phyloP scores from a whole-genome alignment of 2,797 vertebrate genomes.

The Dicrostonyx torquatus region DNA sequence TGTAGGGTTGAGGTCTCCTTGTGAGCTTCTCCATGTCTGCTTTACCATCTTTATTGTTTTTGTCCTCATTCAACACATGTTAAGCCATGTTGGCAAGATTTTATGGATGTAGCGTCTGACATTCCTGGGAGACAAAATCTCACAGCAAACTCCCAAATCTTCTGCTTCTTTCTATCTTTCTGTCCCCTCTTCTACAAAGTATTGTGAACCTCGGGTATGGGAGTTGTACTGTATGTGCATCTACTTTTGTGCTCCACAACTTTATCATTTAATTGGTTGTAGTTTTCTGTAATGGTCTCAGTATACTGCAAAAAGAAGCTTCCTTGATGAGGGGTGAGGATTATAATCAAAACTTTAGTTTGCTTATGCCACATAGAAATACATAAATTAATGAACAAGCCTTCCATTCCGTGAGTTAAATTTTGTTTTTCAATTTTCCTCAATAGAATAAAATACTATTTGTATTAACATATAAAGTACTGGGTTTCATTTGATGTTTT shows the following conservation, averaged over 20 bases:
- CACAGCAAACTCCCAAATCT: neutral
- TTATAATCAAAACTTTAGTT: neutral
- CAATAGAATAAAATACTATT: neutral
- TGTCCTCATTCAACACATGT: neutral
- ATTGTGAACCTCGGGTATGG: neutral
- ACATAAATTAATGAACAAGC: slow-evolving; percentile 10
- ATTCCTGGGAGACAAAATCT: neutral
- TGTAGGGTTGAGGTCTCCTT: too few relatives aligned
- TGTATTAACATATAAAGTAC: neutral
- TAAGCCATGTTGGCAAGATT: neutral
- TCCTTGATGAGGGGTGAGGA: neutral
- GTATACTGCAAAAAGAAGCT: neutral
- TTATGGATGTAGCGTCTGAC: neutral
- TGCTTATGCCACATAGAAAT: neutral
- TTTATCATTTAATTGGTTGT: neutral
- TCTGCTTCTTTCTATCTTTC: neutral
- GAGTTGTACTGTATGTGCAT: neutral
- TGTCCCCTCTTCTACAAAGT: neutral
- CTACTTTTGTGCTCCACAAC: neutral
- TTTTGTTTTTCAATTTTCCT: neutral
- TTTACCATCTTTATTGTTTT: neutral
- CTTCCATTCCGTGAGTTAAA: slow-evolving; percentile 32
- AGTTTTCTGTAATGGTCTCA: neutral
- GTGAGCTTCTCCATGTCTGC: neutral
- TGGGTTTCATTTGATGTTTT: neutral